phyloP scores from a whole-genome alignment of 2,888 invertebrate genomes.

The Eumerus sabulonum region DNA sequence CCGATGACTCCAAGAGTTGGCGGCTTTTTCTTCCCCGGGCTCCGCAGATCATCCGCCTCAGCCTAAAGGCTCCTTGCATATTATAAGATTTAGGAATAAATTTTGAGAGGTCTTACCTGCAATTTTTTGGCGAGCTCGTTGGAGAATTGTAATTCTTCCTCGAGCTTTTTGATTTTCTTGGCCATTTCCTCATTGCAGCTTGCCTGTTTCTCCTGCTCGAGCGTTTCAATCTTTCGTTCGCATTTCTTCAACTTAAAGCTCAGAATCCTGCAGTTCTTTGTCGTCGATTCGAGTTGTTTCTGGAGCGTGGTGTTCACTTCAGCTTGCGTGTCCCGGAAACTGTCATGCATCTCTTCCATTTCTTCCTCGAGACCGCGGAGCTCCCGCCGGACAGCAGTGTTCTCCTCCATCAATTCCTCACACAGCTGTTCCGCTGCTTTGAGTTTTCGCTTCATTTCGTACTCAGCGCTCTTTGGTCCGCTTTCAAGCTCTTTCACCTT shows the following conservation, averaged over 20 bases:
- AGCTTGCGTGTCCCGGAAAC: constrained; percentile 97
- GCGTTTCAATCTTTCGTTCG: constrained; percentile 91
- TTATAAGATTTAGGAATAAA: not conserved
- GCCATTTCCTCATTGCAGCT: constrained; percentile 83
- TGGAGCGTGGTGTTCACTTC: constrained; percentile 96
- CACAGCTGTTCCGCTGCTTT: constrained; percentile 94
- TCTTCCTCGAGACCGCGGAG: constrained; percentile 96
- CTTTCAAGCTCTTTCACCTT: constrained; percentile 87
- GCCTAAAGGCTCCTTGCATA: constrained; percentile 68
- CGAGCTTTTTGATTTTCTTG: constrained; percentile 88
- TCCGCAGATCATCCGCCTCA: constrained; percentile 77
- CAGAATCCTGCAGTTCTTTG: constrained; percentile 98
- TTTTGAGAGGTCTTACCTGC: constrained; percentile 79
- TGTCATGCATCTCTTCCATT: constrained; percentile 99
- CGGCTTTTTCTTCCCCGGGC: constrained; percentile 81
- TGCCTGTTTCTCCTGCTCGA: constrained; percentile 90
- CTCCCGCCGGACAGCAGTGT: constrained; percentile 96
- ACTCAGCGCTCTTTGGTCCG: constrained; percentile 79
- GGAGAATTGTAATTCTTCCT: constrained; percentile 90
- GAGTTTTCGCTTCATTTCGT: constrained; percentile 90
- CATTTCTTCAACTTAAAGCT: constrained; percentile 98
- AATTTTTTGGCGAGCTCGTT: constrained; percentile 86
- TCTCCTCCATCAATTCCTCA: constrained; percentile 97
- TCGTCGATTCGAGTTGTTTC: constrained; percentile 96
- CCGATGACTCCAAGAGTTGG: constrained; percentile 81